phyloP scores from a whole-genome alignment of 2,113 vertebrate genomes.

The Conger conger region DNA sequence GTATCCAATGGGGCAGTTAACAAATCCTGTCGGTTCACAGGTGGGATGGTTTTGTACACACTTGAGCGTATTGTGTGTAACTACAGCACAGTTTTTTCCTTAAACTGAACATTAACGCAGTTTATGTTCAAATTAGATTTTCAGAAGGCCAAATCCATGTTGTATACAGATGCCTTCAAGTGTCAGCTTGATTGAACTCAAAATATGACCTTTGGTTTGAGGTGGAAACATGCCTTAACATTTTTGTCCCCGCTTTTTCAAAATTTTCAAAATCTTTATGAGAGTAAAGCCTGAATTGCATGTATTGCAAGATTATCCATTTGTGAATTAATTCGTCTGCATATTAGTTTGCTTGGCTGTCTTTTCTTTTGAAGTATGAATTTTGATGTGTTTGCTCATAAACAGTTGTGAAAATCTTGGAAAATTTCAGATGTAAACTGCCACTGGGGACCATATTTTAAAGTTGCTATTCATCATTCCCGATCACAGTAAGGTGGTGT shows the following conservation, averaged over 20 bases:
- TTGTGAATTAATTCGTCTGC: neutral
- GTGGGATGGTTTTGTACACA: no score
- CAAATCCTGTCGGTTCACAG: no score
- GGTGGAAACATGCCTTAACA: no score
- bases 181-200: neutral
- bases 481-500: neutral
- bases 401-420: neutral
- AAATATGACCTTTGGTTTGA: neutral
- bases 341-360: neutral
- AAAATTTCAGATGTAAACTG: neutral
- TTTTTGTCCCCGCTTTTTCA: neutral
- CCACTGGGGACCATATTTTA: neutral
- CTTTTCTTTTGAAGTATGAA: neutral
- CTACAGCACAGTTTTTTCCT: neutral
- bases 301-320: neutral
- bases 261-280: neutral
- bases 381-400: neutral
- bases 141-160: neutral
- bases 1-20: neutral
- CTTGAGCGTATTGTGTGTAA: no score
- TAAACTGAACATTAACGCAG: neutral
- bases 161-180: neutral
- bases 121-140: neutral
- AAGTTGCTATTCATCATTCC: neutral
- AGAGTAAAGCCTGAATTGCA: neutral